Conservation (phyloP, 2,888 invertebrate species). For the Monopis laevigella region DNA sequence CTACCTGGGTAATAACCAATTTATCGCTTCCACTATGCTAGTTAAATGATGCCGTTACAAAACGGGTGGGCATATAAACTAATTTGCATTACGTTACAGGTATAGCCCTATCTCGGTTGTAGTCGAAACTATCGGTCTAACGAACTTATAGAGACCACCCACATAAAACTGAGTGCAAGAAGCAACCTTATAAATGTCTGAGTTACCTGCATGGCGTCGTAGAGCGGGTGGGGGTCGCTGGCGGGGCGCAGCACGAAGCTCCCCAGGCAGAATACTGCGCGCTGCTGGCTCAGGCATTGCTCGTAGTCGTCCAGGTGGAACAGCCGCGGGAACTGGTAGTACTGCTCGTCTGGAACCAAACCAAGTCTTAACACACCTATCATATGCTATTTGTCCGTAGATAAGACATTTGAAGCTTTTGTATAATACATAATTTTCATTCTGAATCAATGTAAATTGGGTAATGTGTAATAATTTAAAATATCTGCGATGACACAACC, state of each 20-base stretch:
- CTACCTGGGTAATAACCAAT: no score
- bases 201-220: slow-evolving; percentile 38
- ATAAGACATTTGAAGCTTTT: no score
- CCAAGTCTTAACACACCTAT: background rate
- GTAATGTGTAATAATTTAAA: no score
- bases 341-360: slow-evolving; percentile 39
- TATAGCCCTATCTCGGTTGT: no score
- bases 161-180: background rate
- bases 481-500: no score
- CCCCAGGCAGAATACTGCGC: slow-evolving; percentile 49
- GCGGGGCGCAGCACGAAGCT: slow-evolving; percentile 40
- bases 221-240: slow-evolving; percentile 26
- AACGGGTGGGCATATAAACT: no score
- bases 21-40: no score
- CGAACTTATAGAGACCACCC: no score
- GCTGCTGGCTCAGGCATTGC: slow-evolving; percentile 34
- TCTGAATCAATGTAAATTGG: no score
- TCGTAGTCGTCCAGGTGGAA: slow-evolving; percentile 48
- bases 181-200: background rate
- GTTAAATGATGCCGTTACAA: no score
- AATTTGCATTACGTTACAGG: no score
- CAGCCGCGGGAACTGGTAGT: slow-evolving; percentile 47
- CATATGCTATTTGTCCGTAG: background rate
- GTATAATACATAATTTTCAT: background rate
- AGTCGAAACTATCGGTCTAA: no score